Conservation (phyloP, 2,113 vertebrate genomes). For the Deroptyus accipitrinus region DNA sequence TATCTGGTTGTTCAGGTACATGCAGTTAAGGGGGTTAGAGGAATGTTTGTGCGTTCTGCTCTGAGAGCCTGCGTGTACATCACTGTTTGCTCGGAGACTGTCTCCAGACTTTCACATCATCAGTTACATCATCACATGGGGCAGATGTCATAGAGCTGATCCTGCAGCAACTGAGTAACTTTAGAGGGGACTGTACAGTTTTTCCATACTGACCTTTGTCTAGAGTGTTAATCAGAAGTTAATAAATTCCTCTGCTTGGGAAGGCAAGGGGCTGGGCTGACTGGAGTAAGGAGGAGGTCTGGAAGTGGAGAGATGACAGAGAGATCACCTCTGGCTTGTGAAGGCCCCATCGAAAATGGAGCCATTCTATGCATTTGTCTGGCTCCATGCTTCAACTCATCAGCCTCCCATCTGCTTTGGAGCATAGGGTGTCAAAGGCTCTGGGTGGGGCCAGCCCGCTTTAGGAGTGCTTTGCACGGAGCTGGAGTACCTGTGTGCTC, state of each 20-base stretch:
- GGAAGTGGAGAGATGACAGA: neutral
- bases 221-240: neutral
- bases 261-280: neutral
- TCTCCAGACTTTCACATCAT: neutral
- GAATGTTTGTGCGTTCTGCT: neutral
- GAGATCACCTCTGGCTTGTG: neutral
- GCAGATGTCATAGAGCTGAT: neutral
- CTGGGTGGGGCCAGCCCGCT: too few relatives aligned
- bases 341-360: neutral
- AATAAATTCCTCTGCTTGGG: neutral
- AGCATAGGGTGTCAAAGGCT: fast-evolving
- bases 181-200: neutral
- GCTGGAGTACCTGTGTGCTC: fast-evolving
- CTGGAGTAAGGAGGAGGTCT: neutral
- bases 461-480: fast-evolving
- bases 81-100: neutral
- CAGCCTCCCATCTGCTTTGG: neutral
- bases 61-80: neutral
- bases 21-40: neutral
- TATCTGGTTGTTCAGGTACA: neutral
- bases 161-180: neutral
- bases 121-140: neutral
- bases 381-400: neutral
- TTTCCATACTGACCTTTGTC: neutral
- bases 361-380: fast-evolving